Conservation (phyloP, 2,113 vertebrate species). For the Copsychus sechellarum region DNA sequence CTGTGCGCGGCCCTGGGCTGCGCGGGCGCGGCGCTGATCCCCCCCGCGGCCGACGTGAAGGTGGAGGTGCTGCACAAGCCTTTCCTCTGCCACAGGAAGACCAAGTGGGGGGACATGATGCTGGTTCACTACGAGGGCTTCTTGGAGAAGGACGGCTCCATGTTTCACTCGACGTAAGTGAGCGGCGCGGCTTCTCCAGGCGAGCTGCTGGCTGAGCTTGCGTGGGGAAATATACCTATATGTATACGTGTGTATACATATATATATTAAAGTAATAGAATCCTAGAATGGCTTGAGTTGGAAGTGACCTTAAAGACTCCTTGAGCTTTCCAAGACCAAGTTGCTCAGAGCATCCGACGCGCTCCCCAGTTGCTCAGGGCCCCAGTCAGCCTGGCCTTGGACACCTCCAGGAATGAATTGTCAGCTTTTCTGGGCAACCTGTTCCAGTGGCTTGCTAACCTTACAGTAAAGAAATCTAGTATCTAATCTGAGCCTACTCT, state of each 20-base stretch:
- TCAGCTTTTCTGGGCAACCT: background rate
- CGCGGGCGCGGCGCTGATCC: slow-evolving; percentile 82
- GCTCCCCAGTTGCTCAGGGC: background rate
- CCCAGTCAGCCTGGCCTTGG: background rate
- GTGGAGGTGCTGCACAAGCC: slow-evolving; percentile 90
- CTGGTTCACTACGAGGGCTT: slow-evolving; percentile 90
- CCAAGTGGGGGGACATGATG: slow-evolving; percentile 91
- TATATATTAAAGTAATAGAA: too few relatives aligned
- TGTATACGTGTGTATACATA: too few relatives aligned
- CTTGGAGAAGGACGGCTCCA: slow-evolving; percentile 87
- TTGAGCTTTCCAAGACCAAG: background rate
- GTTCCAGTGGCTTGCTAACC: background rate
- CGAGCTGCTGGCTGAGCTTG: background rate
- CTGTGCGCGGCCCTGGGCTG: slow-evolving; percentile 72
- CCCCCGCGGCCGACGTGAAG: slow-evolving; percentile 87
- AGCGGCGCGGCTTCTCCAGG: background rate
- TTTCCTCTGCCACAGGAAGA: slow-evolving; percentile 86
- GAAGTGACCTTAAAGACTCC: background rate
- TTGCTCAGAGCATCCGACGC: background rate
- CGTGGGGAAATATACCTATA: background rate
- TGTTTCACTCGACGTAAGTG: slow-evolving; percentile 94
- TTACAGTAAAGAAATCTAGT: background rate
- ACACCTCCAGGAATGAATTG: background rate
- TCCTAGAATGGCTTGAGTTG: background rate
- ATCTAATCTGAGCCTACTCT: background rate